phyloP scores from a whole-genome alignment of 2,888 invertebrate species.

The Athalia cordata region DNA sequence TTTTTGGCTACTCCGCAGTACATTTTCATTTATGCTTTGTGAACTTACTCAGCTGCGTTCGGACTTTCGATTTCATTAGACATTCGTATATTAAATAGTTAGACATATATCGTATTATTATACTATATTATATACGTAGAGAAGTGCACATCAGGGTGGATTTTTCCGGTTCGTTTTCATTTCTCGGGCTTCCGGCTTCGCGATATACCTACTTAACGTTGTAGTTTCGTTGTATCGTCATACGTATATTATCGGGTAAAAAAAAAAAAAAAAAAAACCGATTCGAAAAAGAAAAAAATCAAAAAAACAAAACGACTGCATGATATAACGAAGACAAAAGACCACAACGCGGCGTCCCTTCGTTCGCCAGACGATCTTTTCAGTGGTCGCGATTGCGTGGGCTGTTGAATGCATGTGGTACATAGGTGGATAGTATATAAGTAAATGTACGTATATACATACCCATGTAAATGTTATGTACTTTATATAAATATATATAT shows the following conservation, averaged over 20 bases:
- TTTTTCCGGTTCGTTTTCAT: constrained; percentile 35
- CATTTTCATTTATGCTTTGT: too few relatives aligned
- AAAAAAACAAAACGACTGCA: neutral
- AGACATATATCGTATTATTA: too few relatives aligned
- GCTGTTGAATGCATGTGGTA: neutral
- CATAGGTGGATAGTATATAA: neutral
- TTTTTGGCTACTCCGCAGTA: too few relatives aligned
- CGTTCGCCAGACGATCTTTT: neutral
- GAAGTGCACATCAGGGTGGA: constrained; percentile 18
- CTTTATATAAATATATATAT: constrained; percentile 15
- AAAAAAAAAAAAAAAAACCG: too few relatives aligned
- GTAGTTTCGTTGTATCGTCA: neutral
- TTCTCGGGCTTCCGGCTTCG: constrained; percentile 30
- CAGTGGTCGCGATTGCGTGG: neutral
- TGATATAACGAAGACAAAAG: neutral
- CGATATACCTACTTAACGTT: neutral
- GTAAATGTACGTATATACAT: neutral
- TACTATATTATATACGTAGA: neutral
- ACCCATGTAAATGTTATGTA: neutral
- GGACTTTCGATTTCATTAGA: too few relatives aligned
- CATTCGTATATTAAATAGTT: too few relatives aligned
- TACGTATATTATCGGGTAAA: too few relatives aligned
- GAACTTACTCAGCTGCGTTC: too few relatives aligned
- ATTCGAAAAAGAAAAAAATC: too few relatives aligned
- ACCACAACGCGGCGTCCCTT: neutral